Evolutionary conservation across 2,797 vertebrate genomes (phyloP).

Genomic region (Cetoscarus ocellatus): DNA sequence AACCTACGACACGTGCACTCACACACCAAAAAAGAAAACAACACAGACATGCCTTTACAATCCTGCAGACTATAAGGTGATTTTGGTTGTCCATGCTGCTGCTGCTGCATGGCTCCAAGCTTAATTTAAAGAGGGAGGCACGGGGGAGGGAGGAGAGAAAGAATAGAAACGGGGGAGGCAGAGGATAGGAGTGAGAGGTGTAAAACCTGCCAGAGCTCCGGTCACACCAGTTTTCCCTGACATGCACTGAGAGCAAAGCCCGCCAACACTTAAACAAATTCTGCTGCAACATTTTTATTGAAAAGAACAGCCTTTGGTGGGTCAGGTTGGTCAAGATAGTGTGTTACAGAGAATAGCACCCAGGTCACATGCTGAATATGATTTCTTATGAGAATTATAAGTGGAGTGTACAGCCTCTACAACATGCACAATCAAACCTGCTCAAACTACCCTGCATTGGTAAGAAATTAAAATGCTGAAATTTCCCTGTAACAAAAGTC

Average conservation of each 20-base stretch:
- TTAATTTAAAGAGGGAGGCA: constrained; percentile 28
- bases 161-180: constrained; percentile 43
- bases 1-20: constrained; percentile 1
- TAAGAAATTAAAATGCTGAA: not conserved
- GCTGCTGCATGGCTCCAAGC: constrained; percentile 5
- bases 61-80: not conserved
- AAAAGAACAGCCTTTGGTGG: not conserved
- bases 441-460: not conserved
- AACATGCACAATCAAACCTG: not conserved
- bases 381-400: not conserved
- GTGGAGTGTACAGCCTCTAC: not conserved
- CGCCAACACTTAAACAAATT: not conserved
- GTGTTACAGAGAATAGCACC: not conserved
- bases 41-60: not conserved
- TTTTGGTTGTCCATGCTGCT: not conserved
- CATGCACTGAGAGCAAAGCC: not conserved
- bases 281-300: not conserved
- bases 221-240: constrained; percentile 54
- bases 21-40: not conserved
- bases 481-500: not conserved
- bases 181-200: constrained; percentile 34
- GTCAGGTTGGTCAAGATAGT: not conserved
- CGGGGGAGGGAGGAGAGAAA: constrained; percentile 33
- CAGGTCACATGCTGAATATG: not conserved
- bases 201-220: constrained; percentile 11